phyloP scores from a whole-genome alignment of 64 coral and sea anemone species.

The Actinia equina region DNA sequence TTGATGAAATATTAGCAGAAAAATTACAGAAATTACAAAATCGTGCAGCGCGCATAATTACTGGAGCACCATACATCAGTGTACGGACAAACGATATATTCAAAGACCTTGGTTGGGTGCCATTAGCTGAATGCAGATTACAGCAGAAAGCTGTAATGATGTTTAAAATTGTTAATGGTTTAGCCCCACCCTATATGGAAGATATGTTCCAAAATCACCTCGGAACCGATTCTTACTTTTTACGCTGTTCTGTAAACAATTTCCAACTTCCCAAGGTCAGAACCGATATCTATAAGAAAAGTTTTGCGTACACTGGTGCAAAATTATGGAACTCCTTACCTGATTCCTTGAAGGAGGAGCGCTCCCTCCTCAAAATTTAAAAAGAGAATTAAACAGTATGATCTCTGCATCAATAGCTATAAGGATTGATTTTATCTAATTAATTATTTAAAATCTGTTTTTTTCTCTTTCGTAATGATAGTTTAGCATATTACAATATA shows the following conservation, averaged over 20 bases:
- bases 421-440: too few relatives aligned
- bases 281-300: slow-evolving; percentile 25
- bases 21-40: slow-evolving; percentile 52
- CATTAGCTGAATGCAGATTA: background rate
- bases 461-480: too few relatives aligned
- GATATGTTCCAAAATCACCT: slow-evolving; percentile 25
- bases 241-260: slow-evolving; percentile 6
- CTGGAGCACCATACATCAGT: background rate
- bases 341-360: background rate
- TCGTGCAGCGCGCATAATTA: slow-evolving; percentile 19
- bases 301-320: slow-evolving; percentile 28
- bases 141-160: background rate
- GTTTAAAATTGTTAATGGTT: slow-evolving; percentile 20
- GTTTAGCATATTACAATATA: too few relatives aligned
- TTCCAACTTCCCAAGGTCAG: slow-evolving; percentile 29
- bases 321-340: slow-evolving; percentile 18
- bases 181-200: slow-evolving; percentile 26
- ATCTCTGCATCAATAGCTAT: background rate
- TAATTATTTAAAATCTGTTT: too few relatives aligned
- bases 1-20: slow-evolving; percentile 22
- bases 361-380: background rate
- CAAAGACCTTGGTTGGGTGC: background rate
- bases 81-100: background rate
- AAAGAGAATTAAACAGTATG: background rate
- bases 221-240: background rate